These are phyloP conservation scores for Parasteatoda lunata DNA, from an alignment of 2,888 invertebrate genomes.

Conservation along the genomic window DNA sequence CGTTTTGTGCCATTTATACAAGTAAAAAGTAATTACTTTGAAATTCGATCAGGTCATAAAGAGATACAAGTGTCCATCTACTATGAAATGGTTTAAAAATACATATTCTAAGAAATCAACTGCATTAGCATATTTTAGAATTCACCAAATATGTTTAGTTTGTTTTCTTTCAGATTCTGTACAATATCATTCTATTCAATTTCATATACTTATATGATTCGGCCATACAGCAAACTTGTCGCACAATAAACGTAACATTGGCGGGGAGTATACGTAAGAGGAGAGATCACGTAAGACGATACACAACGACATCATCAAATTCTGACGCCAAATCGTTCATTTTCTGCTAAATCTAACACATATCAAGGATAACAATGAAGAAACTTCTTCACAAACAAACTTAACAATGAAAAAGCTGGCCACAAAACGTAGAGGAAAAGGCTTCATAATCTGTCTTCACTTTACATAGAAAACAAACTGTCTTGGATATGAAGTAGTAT, in stretches of 20 bases:
- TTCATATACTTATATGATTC: too few relatives aligned
- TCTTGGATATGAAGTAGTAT: slow-evolving; percentile 25
- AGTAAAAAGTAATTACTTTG: too few relatives aligned
- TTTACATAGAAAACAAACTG: slow-evolving; percentile 52
- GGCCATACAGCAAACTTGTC: too few relatives aligned
- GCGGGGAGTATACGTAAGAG: not conserved
- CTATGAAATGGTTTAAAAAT: too few relatives aligned
- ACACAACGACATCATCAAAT: not conserved
- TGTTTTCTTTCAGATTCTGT: too few relatives aligned
- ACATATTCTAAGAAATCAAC: too few relatives aligned
- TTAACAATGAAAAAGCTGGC: slow-evolving; percentile 19
- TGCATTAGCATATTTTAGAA: too few relatives aligned
- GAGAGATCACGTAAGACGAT: slow-evolving; percentile 8
- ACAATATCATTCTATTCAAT: too few relatives aligned
- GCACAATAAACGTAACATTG: not conserved
- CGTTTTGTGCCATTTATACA: too few relatives aligned
- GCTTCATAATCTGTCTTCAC: slow-evolving; percentile 56
- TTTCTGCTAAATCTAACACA: slow-evolving; percentile 64
- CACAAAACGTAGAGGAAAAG: slow-evolving; percentile 13
- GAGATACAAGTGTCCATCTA: too few relatives aligned
- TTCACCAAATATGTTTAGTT: too few relatives aligned
- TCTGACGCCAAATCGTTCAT: slow-evolving; percentile 57
- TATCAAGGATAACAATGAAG: slow-evolving; percentile 1
- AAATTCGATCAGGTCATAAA: too few relatives aligned
- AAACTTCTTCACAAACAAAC: slow-evolving; percentile 44